Evolutionary conservation across 2,113 vertebrate species (phyloP).

Genomic region (Silurus glanis): DNA sequence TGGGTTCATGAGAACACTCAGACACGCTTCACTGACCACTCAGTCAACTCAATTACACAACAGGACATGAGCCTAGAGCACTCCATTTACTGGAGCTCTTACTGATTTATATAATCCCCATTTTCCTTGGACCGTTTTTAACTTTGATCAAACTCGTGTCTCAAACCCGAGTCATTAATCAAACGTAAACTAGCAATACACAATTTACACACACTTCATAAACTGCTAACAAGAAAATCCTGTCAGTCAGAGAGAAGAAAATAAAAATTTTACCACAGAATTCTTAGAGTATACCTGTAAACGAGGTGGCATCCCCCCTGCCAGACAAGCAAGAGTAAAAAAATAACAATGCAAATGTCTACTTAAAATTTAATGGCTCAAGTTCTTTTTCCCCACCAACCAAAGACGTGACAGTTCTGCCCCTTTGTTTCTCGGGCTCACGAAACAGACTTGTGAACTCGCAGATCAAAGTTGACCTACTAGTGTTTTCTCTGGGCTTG

Average conservation of each 20-base stretch:
- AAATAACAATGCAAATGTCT: neutral
- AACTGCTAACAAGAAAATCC: neutral
- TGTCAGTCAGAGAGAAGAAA: neutral
- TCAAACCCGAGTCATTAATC: neutral
- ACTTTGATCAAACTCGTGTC: neutral
- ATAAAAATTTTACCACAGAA: neutral
- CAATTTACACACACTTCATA: neutral
- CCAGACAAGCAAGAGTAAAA: neutral
- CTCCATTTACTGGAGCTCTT: neutral
- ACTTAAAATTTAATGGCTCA: neutral
- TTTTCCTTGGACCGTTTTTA: neutral
- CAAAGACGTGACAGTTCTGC: neutral
- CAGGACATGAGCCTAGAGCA: neutral
- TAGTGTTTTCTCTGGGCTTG: neutral
- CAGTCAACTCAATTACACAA: constrained; percentile 31
- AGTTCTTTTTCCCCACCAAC: neutral
- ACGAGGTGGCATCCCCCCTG: neutral
- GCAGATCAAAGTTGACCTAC: neutral
- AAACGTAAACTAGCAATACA: neutral
- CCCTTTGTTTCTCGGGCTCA: neutral
- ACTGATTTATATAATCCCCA: constrained; percentile 8
- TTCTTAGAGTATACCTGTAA: neutral
- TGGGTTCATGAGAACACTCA: constrained; percentile 17
- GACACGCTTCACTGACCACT: constrained; percentile 26
- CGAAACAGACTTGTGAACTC: neutral